Percentiles rank a stretch among this genome's conserved stretches.
phyloP scores from a whole-genome alignment of 2,113 vertebrate genomes.

The Halichoeres trimaculatus region DNA sequence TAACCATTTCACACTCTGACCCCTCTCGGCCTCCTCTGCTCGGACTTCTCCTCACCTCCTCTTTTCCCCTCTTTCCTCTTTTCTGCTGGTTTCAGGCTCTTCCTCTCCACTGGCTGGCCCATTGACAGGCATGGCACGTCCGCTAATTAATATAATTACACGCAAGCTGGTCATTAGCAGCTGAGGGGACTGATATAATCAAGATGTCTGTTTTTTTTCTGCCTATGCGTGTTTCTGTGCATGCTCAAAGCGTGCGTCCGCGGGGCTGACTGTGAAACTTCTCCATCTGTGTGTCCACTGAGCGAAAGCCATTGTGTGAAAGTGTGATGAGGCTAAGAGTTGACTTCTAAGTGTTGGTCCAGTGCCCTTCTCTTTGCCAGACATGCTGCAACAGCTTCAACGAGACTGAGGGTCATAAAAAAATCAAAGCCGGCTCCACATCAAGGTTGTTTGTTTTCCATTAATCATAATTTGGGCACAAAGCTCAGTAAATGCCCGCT shows the following conservation, averaged over 20 bases:
- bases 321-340: slow-evolving; percentile 31
- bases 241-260: not conserved
- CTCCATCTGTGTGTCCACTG: slow-evolving; percentile 35
- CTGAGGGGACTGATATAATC: slow-evolving; percentile 74
- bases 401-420: slow-evolving; percentile 25
- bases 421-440: slow-evolving; percentile 62
- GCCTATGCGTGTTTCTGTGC: slow-evolving; percentile 30
- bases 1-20: slow-evolving; percentile 27
- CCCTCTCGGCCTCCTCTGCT: slow-evolving; percentile 2
- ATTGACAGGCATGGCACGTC: slow-evolving; percentile 83
- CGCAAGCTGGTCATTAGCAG: slow-evolving; percentile 80
- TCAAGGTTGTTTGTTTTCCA: slow-evolving; percentile 73
- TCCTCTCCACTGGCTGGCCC: slow-evolving; percentile 70
- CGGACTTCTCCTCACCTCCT: slow-evolving; percentile 7
- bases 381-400: slow-evolving; percentile 39
- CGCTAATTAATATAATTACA: slow-evolving; percentile 90
- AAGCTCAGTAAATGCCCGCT: slow-evolving; percentile 53
- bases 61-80: not conserved
- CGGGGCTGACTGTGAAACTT: slow-evolving; percentile 2
- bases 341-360: slow-evolving; percentile 29
- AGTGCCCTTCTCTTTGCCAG: slow-evolving; percentile 37
- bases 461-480: slow-evolving; percentile 74
- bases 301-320: slow-evolving; percentile 49
- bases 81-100: slow-evolving; percentile 7
- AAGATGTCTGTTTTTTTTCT: slow-evolving; percentile 71